A percentile compares a stretch with the other conserved stretches of the same genome.
These are phyloP conservation scores for Incurvaria masculella DNA, from an alignment of 2,888 invertebrate species.

Conservation along the genomic window DNA sequence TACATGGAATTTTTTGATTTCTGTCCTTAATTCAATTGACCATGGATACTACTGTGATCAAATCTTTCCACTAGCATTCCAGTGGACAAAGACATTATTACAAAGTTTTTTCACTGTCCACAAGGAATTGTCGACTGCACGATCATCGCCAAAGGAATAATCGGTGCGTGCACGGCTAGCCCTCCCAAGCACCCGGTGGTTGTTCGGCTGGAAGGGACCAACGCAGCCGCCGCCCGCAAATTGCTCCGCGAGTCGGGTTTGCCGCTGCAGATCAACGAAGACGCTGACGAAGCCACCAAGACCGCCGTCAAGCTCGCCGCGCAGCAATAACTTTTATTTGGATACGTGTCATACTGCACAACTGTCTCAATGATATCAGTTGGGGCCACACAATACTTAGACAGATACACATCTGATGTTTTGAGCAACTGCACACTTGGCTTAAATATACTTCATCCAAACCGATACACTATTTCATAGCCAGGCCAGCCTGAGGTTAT, in stretches of 20 bases:
- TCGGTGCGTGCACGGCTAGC: constrained; percentile 79
- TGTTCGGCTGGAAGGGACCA: constrained; percentile 94
- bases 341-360: too few relatives aligned
- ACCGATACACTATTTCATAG: too few relatives aligned
- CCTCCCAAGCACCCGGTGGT: constrained; percentile 84
- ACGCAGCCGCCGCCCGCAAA: constrained; percentile 78
- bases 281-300: constrained; percentile 91
- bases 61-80: not conserved
- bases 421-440: too few relatives aligned
- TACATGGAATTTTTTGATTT: too few relatives aligned
- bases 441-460: too few relatives aligned
- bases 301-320: constrained; percentile 70
- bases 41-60: not conserved
- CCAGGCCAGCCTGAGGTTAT: too few relatives aligned
- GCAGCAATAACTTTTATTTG: too few relatives aligned
- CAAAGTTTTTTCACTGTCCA: constrained; percentile 15
- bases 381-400: too few relatives aligned
- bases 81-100: not conserved
- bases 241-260: constrained; percentile 82
- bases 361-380: too few relatives aligned
- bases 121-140: constrained; percentile 96
- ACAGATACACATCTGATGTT: too few relatives aligned
- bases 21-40: not conserved
- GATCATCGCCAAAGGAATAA: constrained; percentile 93
- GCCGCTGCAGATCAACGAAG: constrained; percentile 74